These are phyloP conservation scores for Ptychobarbus kaznakovi DNA, from an alignment of 2,797 vertebrate genomes.

Conservation along the genomic window DNA sequence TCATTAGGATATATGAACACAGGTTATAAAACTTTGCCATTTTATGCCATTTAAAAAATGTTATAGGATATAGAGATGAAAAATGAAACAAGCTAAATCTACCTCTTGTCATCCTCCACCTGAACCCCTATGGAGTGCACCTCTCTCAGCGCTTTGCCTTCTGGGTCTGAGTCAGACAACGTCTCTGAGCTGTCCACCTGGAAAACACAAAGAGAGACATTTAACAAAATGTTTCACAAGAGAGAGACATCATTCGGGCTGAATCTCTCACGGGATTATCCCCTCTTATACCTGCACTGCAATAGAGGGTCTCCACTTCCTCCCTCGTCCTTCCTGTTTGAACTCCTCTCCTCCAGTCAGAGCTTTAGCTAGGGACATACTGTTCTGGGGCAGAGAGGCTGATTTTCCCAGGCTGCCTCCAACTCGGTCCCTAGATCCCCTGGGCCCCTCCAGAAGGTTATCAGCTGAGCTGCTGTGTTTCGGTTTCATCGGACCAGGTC, in stretches of 20 bases:
- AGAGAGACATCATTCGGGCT: neutral
- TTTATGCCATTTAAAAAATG: neutral
- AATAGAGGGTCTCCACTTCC: conserved; percentile 96
- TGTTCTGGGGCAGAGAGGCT: conserved; percentile 79
- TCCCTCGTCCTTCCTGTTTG: conserved; percentile 82
- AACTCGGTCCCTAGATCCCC: conserved; percentile 67
- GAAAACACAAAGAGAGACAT: conserved; percentile 39
- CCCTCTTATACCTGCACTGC: conserved; percentile 87
- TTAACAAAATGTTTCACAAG: conserved; percentile 22
- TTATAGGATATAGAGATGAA: neutral
- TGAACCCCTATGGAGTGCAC: conserved; percentile 98
- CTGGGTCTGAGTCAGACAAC: conserved; percentile 92
- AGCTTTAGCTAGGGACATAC: conserved; percentile 84
- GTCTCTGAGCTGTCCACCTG: conserved; percentile 91
- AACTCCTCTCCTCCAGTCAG: conserved; percentile 77
- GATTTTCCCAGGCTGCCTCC: conserved; percentile 81
- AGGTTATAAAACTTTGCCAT: neutral
- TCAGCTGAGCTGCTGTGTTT: conserved; percentile 91
- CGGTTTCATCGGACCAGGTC: conserved; percentile 73
- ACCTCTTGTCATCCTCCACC: conserved; percentile 98
- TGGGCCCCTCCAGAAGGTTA: conserved; percentile 77
- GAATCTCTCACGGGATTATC: neutral
- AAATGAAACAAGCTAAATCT: conserved; percentile 34
- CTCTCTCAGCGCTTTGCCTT: conserved; percentile 91
- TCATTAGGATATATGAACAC: neutral